These are phyloP conservation scores for Chrysocyon brachyurus DNA, from an alignment of 2,797 vertebrate genomes.

Conservation along the genomic window DNA sequence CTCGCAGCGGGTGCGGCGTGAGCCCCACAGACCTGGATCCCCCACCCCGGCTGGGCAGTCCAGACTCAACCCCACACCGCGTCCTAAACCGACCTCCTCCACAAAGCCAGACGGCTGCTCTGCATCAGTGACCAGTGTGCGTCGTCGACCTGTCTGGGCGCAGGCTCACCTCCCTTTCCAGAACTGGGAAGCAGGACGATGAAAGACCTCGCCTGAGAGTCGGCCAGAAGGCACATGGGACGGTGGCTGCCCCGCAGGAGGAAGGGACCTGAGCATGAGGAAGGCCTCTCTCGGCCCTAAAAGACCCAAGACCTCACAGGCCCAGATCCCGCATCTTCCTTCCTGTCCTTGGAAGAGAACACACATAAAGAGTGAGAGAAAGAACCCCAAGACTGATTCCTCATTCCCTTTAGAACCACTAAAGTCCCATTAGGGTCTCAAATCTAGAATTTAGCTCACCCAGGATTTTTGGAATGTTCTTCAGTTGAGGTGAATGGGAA, in stretches of 20 bases:
- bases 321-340: background rate
- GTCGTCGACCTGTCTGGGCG: too few species aligned
- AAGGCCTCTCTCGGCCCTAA: background rate
- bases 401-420: background rate
- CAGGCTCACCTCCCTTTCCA: background rate
- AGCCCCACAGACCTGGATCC: background rate
- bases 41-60: background rate
- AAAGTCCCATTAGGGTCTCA: background rate
- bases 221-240: background rate
- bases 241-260: rapidly evolving
- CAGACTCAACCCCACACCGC: background rate
- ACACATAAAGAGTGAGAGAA: background rate
- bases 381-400: background rate
- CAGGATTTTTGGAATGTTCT: background rate
- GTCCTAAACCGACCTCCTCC: background rate
- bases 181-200: background rate
- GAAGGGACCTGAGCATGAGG: background rate
- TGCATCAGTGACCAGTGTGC: background rate
- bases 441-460: background rate
- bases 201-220: background rate
- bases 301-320: background rate
- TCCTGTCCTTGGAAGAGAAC: background rate
- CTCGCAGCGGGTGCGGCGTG: too few species aligned
- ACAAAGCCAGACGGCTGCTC: background rate
- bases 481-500: background rate